Conservation (phyloP, 1,140 invertebrate species). For the Vanessa tameamea region DNA sequence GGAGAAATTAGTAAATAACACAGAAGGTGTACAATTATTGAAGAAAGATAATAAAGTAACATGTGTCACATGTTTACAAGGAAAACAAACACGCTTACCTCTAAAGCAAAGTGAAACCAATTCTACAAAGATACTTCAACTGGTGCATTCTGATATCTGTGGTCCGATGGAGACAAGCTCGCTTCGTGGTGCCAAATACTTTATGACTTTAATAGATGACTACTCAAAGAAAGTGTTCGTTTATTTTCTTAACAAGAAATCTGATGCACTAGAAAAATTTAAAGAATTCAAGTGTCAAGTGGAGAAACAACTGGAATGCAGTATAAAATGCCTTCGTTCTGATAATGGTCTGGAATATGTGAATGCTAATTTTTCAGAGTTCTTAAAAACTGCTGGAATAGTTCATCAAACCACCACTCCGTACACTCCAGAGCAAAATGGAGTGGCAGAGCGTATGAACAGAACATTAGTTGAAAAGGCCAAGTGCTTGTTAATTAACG, state of each 20-base stretch:
- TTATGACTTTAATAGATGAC: background rate
- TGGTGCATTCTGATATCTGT: background rate
- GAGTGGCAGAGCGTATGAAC: too few species aligned
- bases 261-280: background rate
- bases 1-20: constrained; percentile 41
- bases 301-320: background rate
- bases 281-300: background rate
- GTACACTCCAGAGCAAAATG: constrained; percentile 73
- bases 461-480: too few species aligned
- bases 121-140: background rate
- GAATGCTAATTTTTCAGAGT: constrained; percentile 36
- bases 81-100: constrained; percentile 45
- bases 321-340: background rate
- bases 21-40: constrained; percentile 37
- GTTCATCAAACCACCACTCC: constrained; percentile 46
- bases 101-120: constrained; percentile 27
- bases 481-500: too few species aligned
- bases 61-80: constrained; percentile 43
- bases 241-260: background rate
- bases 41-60: constrained; percentile 36
- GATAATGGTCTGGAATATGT: background rate
- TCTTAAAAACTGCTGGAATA: constrained; percentile 56
- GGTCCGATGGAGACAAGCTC: too few species aligned
- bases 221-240: background rate
- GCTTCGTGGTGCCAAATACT: background rate